Evolutionary conservation across 1,140 invertebrate species (phyloP).

Genomic region (Dendrolimus kikuchii): DNA sequence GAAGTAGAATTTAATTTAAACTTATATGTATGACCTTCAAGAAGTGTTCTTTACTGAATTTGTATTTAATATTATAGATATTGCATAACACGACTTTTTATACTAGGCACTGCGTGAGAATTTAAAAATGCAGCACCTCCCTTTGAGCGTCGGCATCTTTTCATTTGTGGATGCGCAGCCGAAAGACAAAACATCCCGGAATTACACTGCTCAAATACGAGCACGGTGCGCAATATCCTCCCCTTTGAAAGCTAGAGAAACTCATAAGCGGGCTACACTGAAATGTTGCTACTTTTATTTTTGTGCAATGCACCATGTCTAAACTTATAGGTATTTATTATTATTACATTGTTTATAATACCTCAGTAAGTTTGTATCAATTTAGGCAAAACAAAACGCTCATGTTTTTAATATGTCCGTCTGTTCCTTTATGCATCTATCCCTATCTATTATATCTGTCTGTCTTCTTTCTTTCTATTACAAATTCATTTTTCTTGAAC

Average conservation of each 20-base stretch:
- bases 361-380: no score
- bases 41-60: not conserved
- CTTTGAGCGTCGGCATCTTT: slow-evolving; percentile 53
- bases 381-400: no score
- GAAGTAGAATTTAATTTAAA: no score
- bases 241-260: slow-evolving; percentile 53
- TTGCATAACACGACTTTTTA: slow-evolving; percentile 23
- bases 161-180: slow-evolving; percentile 54
- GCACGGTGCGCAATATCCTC: slow-evolving; percentile 48
- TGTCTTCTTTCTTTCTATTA: no score
- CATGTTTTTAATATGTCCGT: no score
- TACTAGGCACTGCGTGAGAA: slow-evolving; percentile 20
- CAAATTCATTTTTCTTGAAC: no score
- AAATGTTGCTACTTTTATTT: slow-evolving; percentile 31
- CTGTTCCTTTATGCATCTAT: no score
- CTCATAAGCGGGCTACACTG: slow-evolving; percentile 51
- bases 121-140: slow-evolving; percentile 51
- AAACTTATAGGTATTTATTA: not conserved
- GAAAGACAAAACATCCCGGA: slow-evolving; percentile 61
- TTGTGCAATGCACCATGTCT: slow-evolving; percentile 21
- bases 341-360: no score
- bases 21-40: no score
- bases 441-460: no score
- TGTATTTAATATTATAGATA: slow-evolving; percentile 17
- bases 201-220: slow-evolving; percentile 57